Base-by-base conservation (phyloP, 2,797 vertebrate species). In the Propithecus perrieri region DNA sequence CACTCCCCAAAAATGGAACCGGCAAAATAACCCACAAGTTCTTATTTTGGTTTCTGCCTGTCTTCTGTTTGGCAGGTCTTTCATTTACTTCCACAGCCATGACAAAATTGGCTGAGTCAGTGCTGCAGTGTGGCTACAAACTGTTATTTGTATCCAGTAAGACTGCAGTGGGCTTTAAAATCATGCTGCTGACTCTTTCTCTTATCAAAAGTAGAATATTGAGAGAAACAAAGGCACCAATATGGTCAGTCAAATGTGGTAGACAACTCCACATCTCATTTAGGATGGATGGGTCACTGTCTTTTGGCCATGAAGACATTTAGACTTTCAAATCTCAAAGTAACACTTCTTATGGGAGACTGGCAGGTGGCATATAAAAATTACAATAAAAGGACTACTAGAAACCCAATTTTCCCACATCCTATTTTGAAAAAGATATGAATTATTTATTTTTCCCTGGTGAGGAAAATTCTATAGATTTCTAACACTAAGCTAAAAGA, bases 291-390 rank as follows among this genome's bases (percentile, higher is more conserved):
- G 59, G 28, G 35, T 89, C 57, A 94, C 10, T 59, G 74, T 35
- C 50, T 91, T n/a, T 28, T 91, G 67, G 61, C 48, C 74, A 91
- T 55, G 35, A 95, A 91, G 28, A 84, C 10, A 50, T 3, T 59
- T 35, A 87, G 15, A 67, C 89, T 94, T 96, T 71, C 69, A 96
- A 95, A 97, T 83, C 43, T 85, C 18, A 79, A 91, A 38, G 30
- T 78, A 84, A 91, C 38, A 86, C 18, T 76, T 89, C 20, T 43
- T 43, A 85, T 13, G 55, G n/a, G 43, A 94, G 61, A 89, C 33
- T 84, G 33, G 53, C 85, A 95, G 12, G 35, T 67, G 57, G 33
- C n/a, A 81, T 48, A 69, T 43, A 89, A 84, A 76, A 87, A 63
- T 55, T 79, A 89, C 18, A 95, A 86, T 89, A 91, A 94, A 91